A percentile compares a stretch with the other conserved stretches of the same genome.
phyloP scores from a whole-genome alignment of 2,113 vertebrate species.

The Trematomus loennbergii region DNA sequence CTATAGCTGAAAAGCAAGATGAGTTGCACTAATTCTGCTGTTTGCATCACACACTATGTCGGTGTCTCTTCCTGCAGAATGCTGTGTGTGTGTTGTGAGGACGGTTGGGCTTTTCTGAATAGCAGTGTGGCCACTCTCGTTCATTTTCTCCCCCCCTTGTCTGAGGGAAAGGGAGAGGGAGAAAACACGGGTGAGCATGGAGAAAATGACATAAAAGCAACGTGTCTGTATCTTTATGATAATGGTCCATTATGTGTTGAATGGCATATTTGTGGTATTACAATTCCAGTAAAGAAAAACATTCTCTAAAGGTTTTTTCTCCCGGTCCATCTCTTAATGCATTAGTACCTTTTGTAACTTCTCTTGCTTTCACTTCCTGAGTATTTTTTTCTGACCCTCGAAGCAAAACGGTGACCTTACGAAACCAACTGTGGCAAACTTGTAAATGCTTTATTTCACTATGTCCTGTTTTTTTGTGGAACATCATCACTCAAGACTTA shows the following conservation, averaged over 20 bases:
- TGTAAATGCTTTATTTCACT: too few relatives aligned
- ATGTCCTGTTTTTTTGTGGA: too few relatives aligned
- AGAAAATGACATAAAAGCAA: conserved; percentile 49
- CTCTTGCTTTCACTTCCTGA: neutral
- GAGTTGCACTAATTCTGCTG: neutral
- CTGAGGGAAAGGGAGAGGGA: conserved; percentile 1
- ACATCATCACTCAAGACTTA: too few relatives aligned
- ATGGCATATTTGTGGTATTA: conserved; percentile 11
- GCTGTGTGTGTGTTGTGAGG: neutral
- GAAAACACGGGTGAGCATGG: conserved; percentile 9
- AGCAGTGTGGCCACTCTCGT: neutral
- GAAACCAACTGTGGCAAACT: too few relatives aligned
- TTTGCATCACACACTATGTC: neutral
- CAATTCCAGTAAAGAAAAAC: neutral
- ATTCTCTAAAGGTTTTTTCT: neutral
- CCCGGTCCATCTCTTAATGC: neutral
- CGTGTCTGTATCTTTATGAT: neutral
- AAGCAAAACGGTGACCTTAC: neutral
- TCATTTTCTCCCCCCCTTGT: conserved; percentile 1
- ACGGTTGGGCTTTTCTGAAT: conserved; percentile 4
- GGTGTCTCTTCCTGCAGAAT: neutral
- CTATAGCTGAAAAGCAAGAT: neutral
- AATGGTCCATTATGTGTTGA: conserved; percentile 34
- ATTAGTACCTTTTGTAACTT: neutral
- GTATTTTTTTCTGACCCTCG: neutral